Conservation (phyloP, 2,797 vertebrate genomes). For the Melanotaenia trifasciata region DNA sequence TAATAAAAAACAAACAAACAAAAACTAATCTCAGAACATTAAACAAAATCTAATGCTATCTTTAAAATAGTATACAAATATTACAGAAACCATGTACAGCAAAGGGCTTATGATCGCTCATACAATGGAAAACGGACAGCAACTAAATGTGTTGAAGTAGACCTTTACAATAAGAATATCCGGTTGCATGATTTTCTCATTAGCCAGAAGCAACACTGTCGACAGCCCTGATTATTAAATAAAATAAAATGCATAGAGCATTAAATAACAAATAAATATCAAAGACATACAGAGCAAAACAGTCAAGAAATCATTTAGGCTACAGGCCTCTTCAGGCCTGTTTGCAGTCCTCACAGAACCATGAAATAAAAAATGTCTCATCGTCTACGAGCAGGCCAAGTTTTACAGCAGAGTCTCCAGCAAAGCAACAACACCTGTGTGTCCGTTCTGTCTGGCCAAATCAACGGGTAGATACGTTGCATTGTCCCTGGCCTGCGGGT, state of each 20-base stretch:
- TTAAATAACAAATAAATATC: constrained; percentile 39
- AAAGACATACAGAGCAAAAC: neutral
- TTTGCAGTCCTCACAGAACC: neutral
- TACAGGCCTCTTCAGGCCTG: constrained; percentile 44
- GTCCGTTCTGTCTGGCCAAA: constrained; percentile 62
- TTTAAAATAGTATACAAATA: constrained; percentile 14
- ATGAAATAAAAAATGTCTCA: neutral
- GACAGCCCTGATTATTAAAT: constrained; percentile 23
- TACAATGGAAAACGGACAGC: neutral
- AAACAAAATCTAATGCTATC: neutral
- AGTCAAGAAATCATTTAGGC: neutral
- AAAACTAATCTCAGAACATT: neutral
- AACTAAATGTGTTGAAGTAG: neutral
- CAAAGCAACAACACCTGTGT: constrained; percentile 62
- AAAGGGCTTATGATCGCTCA: neutral
- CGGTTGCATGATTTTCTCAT: neutral
- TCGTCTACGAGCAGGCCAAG: no score
- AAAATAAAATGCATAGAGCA: constrained; percentile 2
- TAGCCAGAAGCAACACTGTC: neutral
- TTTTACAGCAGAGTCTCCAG: constrained; percentile 56
- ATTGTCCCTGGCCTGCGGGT: constrained; percentile 68
- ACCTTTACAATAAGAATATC: neutral
- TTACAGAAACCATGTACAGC: constrained; percentile 5
- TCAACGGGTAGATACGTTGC: constrained; percentile 64
- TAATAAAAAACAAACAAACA: neutral